phyloP scores from a whole-genome alignment of 2,888 invertebrate species.

The Drosophila robusta region DNA sequence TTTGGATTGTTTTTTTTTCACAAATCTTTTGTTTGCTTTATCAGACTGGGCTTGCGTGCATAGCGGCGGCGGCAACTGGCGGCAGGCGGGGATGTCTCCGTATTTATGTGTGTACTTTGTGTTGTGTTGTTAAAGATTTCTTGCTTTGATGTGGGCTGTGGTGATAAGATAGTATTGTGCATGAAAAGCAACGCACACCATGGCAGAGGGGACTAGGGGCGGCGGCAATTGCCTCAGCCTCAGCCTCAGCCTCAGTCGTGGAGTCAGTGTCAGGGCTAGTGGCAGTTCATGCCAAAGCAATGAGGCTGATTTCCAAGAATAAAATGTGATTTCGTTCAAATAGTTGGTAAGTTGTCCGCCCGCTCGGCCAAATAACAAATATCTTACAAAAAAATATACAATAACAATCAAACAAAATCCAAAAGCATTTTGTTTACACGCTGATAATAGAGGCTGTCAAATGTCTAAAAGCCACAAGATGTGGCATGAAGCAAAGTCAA shows the following conservation, averaged over 20 bases:
- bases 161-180: slow-evolving; percentile 55
- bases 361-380: slow-evolving; percentile 42
- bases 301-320: slow-evolving; percentile 71
- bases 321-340: slow-evolving; percentile 64
- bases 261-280: slow-evolving; percentile 40
- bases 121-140: slow-evolving; percentile 47
- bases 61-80: slow-evolving; percentile 6
- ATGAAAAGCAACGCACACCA: slow-evolving; percentile 13
- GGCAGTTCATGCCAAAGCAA: slow-evolving; percentile 66
- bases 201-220: slow-evolving; percentile 2
- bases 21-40: slow-evolving; percentile 63
- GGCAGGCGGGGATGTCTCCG: slow-evolving; percentile 15
- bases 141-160: slow-evolving; percentile 54
- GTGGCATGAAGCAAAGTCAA: slow-evolving; percentile 39
- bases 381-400: slow-evolving; percentile 19
- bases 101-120: slow-evolving; percentile 30
- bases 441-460: slow-evolving; percentile 49
- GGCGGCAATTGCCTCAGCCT: slow-evolving; percentile 27
- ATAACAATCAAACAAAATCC: slow-evolving; percentile 51
- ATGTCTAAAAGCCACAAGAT: slow-evolving; percentile 26
- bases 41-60: slow-evolving; percentile 58
- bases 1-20: slow-evolving; percentile 12
- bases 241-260: slow-evolving; percentile 27
- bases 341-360: slow-evolving; percentile 41
- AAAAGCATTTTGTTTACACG: slow-evolving; percentile 38